Evolutionary conservation across 1,140 invertebrate species (phyloP).

Genomic region (Bombus fervidus): DNA sequence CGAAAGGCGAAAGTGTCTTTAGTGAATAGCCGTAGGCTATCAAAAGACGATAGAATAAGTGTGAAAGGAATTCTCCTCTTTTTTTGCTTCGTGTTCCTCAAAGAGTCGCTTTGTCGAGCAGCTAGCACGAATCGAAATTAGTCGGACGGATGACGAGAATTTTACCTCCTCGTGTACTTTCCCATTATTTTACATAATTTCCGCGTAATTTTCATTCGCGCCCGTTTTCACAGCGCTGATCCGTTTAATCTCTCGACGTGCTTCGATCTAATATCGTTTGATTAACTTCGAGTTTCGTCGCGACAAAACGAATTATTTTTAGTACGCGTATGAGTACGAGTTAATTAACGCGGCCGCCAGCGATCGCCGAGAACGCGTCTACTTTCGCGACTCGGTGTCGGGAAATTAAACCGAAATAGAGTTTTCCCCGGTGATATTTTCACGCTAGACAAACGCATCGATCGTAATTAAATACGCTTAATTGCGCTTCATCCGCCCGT

Average conservation of each 20-base stretch:
- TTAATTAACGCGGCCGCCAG: constrained; percentile 11
- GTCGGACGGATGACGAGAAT: neutral
- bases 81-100: neutral
- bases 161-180: neutral
- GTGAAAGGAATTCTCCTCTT: neutral
- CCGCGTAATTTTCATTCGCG: neutral
- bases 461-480: constrained; percentile 1
- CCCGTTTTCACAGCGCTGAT: neutral
- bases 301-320: constrained; percentile 13
- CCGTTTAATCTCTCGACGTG: neutral
- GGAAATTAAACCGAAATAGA: neutral
- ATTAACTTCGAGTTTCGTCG: neutral
- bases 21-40: neutral
- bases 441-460: neutral
- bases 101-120: neutral
- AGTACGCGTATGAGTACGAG: neutral
- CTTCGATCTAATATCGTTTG: neutral
- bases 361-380: neutral
- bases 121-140: constrained; percentile 9
- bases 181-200: constrained; percentile 37
- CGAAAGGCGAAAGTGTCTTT: neutral
- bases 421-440: neutral
- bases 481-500: neutral
- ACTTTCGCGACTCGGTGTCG: neutral
- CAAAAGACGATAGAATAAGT: neutral